phyloP scores from a whole-genome alignment of 2,888 invertebrate genomes.

The Dicroscelio sp. region DNA sequence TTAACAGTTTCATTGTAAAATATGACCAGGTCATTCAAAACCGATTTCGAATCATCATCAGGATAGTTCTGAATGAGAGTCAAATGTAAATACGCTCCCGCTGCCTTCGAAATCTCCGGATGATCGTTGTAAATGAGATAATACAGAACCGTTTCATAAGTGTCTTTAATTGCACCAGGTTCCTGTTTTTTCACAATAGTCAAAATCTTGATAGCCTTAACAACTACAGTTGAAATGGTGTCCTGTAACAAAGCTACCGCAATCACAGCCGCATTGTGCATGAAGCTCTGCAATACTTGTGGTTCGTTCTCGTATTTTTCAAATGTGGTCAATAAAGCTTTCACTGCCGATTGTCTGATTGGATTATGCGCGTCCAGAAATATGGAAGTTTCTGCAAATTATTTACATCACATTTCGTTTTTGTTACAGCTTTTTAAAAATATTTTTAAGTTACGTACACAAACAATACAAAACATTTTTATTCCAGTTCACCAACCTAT shows the following conservation, averaged over 20 bases:
- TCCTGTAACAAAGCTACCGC: not conserved
- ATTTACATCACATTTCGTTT: not conserved
- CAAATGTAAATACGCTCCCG: conserved; percentile 21
- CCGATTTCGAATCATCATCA: not conserved
- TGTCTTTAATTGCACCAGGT: not conserved
- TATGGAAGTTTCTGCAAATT: conserved; percentile 14
- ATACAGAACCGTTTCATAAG: not conserved
- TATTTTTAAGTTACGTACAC: too few species aligned
- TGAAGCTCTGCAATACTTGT: not conserved
- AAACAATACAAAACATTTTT: not conserved
- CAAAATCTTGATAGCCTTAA: conserved; percentile 15
- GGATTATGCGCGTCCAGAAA: not conserved
- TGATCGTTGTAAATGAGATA: conserved; percentile 10
- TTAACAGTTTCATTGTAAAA: conserved; percentile 40
- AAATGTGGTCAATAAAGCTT: conserved; percentile 18
- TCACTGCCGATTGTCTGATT: conserved; percentile 15
- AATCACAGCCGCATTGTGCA: not conserved
- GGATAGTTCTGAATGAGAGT: not conserved
- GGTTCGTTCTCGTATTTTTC: conserved; percentile 10
- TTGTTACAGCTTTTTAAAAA: too few species aligned
- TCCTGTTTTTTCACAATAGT: not conserved
- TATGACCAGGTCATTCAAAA: not conserved
- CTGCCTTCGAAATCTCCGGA: conserved; percentile 29
- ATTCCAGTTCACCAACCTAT: not conserved
- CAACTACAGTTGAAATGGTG: not conserved